Conservation (phyloP, 2,113 vertebrate genomes). For the Ancistrus triradiatus region DNA sequence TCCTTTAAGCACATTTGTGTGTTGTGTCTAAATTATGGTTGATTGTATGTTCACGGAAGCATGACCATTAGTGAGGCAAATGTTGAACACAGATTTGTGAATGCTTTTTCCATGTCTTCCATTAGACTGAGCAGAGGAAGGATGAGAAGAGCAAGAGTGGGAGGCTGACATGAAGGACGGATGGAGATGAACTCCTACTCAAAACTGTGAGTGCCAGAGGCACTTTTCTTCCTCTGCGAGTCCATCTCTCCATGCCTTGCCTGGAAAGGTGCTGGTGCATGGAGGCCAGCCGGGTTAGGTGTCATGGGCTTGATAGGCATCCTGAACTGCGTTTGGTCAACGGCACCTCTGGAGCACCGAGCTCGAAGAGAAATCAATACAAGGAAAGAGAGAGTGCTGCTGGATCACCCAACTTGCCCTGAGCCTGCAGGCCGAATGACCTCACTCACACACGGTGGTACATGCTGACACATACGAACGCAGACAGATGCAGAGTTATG, state of each 20-base stretch:
- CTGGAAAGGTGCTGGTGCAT: constrained; percentile 56
- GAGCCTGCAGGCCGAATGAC: constrained; percentile 61
- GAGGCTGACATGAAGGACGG: constrained; percentile 30
- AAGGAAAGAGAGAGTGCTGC: constrained; percentile 57
- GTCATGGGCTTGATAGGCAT: constrained; percentile 68
- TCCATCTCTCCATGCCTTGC: constrained; percentile 60
- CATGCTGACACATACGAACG: background rate
- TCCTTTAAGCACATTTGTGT: no score
- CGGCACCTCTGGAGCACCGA: constrained; percentile 64
- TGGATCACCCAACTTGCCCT: constrained; percentile 61
- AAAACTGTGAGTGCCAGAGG: constrained; percentile 60
- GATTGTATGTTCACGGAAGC: no score
- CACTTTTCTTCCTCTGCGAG: constrained; percentile 52
- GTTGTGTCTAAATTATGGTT: no score
- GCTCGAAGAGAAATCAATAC: constrained; percentile 69
- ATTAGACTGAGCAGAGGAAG: constrained; percentile 45
- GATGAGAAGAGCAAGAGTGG: constrained; percentile 25
- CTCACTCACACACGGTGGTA: constrained; percentile 55
- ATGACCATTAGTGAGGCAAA: no score
- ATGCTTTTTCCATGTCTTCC: constrained; percentile 41
- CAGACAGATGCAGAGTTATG: constrained; percentile 7
- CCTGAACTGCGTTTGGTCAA: constrained; percentile 59
- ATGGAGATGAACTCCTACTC: constrained; percentile 59
- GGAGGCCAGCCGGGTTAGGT: constrained; percentile 55
- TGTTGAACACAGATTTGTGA: constrained; percentile 2